Conservation (phyloP, 1,140 invertebrate species). For the Lanistes nyassanus region DNA sequence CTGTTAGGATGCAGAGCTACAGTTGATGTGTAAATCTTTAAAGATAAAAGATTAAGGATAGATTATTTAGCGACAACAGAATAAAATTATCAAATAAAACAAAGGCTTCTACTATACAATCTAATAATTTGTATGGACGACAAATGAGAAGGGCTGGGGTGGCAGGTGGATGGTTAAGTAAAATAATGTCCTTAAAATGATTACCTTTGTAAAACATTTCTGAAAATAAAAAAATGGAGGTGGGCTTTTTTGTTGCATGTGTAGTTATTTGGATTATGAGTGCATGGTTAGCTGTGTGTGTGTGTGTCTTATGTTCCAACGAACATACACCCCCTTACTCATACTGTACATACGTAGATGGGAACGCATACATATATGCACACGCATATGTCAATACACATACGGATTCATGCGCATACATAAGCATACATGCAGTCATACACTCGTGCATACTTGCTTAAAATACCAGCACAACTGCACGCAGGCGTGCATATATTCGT, state of each 20-base stretch:
- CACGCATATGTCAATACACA: slow-evolving; percentile 2
- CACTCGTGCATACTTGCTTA: slow-evolving; percentile 3
- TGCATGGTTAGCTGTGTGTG: not conserved
- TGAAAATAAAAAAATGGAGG: not conserved
- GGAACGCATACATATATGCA: slow-evolving; percentile 4
- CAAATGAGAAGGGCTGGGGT: too few species aligned
- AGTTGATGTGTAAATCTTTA: too few species aligned
- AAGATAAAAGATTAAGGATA: too few species aligned
- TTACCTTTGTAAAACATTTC: too few species aligned
- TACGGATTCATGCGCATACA: not conserved
- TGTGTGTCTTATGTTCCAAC: not conserved
- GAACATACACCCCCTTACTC: not conserved
- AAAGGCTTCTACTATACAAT: not conserved
- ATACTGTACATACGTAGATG: not conserved
- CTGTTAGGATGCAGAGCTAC: too few species aligned
- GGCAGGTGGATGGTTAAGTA: too few species aligned
- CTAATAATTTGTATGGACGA: slow-evolving; percentile 2
- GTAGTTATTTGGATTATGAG: not conserved
- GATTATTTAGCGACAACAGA: too few species aligned
- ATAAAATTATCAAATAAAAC: too few species aligned
- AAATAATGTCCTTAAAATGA: too few species aligned
- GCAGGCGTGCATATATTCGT: too few species aligned
- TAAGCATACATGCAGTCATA: not conserved
- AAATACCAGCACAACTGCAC: too few species aligned
- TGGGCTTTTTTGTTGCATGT: slow-evolving; percentile 6